Conservation (phyloP, 23 tunicate species). For the Ascidia mentula region DNA sequence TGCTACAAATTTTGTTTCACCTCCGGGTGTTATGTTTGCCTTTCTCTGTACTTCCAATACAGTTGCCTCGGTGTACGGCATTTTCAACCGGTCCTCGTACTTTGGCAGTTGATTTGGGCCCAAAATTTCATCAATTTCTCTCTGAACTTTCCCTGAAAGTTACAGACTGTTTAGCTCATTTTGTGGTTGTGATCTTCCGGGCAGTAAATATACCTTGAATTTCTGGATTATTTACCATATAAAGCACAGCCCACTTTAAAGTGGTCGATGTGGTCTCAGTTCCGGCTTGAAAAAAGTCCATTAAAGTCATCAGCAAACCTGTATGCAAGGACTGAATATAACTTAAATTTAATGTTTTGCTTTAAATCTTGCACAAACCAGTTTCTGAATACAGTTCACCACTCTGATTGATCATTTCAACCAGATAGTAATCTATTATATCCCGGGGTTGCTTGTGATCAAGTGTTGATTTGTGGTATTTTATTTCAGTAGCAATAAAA, state of each 20-base stretch:
- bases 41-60: background rate
- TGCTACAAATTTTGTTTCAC: too few species aligned
- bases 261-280: constrained; percentile 21
- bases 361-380: too few species aligned
- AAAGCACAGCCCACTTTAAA: constrained; percentile 22
- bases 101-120: background rate
- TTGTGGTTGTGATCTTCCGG: too few species aligned
- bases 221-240: constrained; percentile 22
- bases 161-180: too few species aligned
- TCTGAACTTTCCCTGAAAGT: background rate
- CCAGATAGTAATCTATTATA: background rate
- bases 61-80: background rate
- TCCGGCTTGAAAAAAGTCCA: constrained; percentile 25
- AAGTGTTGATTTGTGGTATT: background rate
- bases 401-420: background rate
- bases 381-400: background rate
- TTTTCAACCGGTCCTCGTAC: background rate
- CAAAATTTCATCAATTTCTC: background rate
- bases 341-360: too few species aligned
- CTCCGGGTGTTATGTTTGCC: background rate
- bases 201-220: constrained; percentile 21
- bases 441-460: background rate
- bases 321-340: too few species aligned
- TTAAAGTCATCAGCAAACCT: background rate
- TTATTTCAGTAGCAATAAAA: background rate